Evolutionary conservation across 1,140 invertebrate species (phyloP).

Genomic region (Cydia splendana): DNA sequence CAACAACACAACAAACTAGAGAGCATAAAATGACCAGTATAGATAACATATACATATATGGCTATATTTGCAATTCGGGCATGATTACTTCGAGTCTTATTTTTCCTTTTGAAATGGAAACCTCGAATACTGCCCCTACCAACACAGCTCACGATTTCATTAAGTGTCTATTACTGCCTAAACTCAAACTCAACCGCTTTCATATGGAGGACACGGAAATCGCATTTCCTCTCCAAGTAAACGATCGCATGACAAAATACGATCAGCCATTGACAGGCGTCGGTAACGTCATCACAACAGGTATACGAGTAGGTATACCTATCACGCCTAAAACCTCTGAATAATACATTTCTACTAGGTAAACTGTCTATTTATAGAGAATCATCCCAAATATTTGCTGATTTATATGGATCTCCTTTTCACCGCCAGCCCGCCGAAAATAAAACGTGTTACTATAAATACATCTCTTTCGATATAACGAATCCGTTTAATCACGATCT

Average conservation of each 20-base stretch:
- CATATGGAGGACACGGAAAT: conserved; percentile 16
- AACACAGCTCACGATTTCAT: conserved; percentile 3
- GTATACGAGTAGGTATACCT: background rate
- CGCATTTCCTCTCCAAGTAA: conserved; percentile 30
- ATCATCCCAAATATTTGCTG: background rate
- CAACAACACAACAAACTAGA: too few species aligned
- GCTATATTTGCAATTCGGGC: background rate
- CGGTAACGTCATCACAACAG: conserved; percentile 13
- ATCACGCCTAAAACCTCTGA: background rate
- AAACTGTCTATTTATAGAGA: background rate
- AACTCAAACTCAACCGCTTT: conserved; percentile 27
- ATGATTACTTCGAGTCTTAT: background rate
- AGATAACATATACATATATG: too few species aligned
- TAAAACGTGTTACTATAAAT: background rate
- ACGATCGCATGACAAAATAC: conserved; percentile 31
- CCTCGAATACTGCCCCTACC: background rate
- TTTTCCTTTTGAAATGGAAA: background rate
- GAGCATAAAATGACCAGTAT: too few species aligned
- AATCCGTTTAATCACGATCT: background rate
- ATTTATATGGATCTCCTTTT: conserved; percentile 7
- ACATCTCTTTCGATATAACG: background rate
- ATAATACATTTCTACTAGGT: background rate
- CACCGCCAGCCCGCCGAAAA: too few species aligned
- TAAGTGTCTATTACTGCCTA: conserved; percentile 24
- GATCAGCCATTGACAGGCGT: conserved; percentile 5